Conservation (phyloP, 2,888 invertebrate genomes). For the Girardia tigrina region DNA sequence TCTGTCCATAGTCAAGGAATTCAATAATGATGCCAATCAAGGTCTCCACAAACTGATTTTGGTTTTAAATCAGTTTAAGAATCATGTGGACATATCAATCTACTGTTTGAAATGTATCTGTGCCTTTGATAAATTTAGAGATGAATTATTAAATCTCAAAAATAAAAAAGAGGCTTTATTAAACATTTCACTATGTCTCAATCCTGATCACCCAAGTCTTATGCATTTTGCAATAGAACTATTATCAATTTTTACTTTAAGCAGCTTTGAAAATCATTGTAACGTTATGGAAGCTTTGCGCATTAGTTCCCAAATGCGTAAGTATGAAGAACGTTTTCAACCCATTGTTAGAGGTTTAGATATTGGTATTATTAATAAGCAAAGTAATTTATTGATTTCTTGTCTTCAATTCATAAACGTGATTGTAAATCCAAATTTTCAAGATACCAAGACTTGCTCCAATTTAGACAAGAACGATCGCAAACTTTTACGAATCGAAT, state of each 20-base stretch:
- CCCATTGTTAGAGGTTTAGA: conserved; percentile 2
- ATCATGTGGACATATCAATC: background rate
- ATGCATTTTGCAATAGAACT: conserved; percentile 10
- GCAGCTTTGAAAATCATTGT: background rate
- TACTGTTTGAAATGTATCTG: conserved; percentile 8
- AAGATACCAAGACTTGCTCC: too few species aligned
- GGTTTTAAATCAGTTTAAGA: too few species aligned
- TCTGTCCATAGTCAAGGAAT: too few species aligned
- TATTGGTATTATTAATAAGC: too few species aligned
- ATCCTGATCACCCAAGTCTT: background rate
- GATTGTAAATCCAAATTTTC: conserved; percentile 23
- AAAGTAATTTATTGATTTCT: background rate
- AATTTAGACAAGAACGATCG: conserved; percentile 3
- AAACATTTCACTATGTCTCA: background rate
- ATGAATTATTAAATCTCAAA: background rate
- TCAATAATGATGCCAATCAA: too few species aligned
- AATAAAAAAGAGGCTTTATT: background rate
- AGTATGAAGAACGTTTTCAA: background rate
- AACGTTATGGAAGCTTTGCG: conserved; percentile 1
- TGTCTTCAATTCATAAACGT: conserved; percentile 25
- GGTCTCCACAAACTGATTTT: too few species aligned
- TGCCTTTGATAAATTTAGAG: conserved; percentile 15
- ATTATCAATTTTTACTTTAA: background rate
- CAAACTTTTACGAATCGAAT: conserved; percentile 1
- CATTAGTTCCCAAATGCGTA: background rate